phyloP scores from a whole-genome alignment of 2,888 invertebrate genomes.

The Omphaloscelis lunosa region DNA sequence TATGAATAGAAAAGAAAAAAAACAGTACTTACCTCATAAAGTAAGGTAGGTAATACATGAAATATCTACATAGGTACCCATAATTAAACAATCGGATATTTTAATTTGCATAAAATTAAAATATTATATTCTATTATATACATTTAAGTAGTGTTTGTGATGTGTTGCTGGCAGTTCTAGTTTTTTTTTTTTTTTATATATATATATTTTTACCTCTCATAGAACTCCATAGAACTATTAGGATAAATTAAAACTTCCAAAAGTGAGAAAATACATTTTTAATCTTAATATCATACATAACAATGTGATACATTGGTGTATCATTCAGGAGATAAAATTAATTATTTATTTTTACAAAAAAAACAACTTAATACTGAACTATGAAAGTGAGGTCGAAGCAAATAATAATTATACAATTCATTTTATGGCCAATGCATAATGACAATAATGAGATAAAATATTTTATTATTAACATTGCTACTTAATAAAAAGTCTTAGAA shows the following conservation, averaged over 20 bases:
- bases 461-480: slow-evolving; percentile 5
- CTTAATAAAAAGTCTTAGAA: slow-evolving; percentile 19
- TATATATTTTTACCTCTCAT: neutral
- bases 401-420: neutral
- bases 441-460: slow-evolving; percentile 17
- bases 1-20: neutral
- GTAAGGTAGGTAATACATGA: neutral
- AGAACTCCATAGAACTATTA: neutral
- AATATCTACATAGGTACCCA: too few relatives aligned
- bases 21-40: neutral
- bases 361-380: slow-evolving; percentile 51
- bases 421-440: slow-evolving; percentile 24
- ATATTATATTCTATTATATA: too few relatives aligned
- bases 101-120: neutral
- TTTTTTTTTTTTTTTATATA: neutral
- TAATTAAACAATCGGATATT: too few relatives aligned
- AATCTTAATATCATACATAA: slow-evolving; percentile 45
- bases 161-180: too few relatives aligned
- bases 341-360: slow-evolving; percentile 23
- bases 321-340: slow-evolving; percentile 13
- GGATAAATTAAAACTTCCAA: slow-evolving; percentile 31
- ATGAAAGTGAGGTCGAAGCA: slow-evolving; percentile 23
- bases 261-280: slow-evolving; percentile 55
- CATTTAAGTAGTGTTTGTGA: too few relatives aligned
- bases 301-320: slow-evolving; percentile 26